phyloP scores from a whole-genome alignment of 92 coral and sea anemone genomes.

The Paramuricea clavata region DNA sequence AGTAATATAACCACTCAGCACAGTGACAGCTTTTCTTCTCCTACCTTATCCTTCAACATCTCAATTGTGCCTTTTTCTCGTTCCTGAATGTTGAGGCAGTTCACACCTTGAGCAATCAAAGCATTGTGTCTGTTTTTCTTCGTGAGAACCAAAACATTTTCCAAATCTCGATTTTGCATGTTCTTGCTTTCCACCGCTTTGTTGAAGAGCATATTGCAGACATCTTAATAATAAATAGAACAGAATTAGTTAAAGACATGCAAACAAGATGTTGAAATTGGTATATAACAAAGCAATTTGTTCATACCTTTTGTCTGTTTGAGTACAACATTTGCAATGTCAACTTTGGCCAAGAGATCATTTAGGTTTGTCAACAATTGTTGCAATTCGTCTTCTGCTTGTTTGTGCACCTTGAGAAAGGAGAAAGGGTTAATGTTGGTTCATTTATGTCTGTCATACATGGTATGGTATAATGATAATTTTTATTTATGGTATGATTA shows the following conservation, averaged over 20 bases:
- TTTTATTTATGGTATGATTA: too few species aligned
- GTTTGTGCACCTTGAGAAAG: conserved; percentile 10
- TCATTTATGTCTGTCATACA: too few species aligned
- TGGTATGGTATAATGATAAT: too few species aligned
- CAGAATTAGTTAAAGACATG: not conserved
- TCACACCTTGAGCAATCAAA: conserved; percentile 37
- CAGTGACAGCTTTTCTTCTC: not conserved
- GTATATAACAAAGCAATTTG: too few species aligned
- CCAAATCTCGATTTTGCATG: conserved; percentile 43
- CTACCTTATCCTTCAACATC: conserved; percentile 34
- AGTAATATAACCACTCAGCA: not conserved
- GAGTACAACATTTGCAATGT: conserved; percentile 40
- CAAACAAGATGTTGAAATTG: too few species aligned
- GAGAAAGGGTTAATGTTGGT: too few species aligned
- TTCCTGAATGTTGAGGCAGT: conserved; percentile 12
- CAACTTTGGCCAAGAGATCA: conserved; percentile 33
- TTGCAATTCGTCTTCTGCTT: conserved; percentile 23
- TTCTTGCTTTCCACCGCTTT: conserved; percentile 48
- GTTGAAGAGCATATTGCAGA: conserved; percentile 33
- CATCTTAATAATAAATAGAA: conserved; percentile 1
- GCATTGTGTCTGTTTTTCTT: conserved; percentile 17
- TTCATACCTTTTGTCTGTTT: conserved; percentile 29
- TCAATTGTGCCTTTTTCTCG: conserved; percentile 1
- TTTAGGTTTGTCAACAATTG: not conserved
- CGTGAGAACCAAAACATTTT: conserved; percentile 2